Conservation (phyloP, 2,888 invertebrate species). For the Lasioglossum morio region DNA sequence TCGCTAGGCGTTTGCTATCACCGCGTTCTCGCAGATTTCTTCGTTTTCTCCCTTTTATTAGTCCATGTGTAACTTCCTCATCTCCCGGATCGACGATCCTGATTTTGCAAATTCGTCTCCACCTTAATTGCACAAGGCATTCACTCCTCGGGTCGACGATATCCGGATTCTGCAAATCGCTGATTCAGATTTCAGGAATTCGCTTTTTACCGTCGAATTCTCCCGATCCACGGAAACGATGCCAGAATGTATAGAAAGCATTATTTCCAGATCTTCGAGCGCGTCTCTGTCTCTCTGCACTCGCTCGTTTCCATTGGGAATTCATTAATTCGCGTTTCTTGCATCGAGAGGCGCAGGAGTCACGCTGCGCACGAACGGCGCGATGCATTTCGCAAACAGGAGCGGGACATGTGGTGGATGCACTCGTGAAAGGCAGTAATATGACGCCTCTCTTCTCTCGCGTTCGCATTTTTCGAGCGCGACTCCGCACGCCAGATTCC, state of each 20-base stretch:
- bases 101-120: neutral
- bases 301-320: neutral
- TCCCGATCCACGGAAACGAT: neutral
- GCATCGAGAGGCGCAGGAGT: conserved; percentile 2
- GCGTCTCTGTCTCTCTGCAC: neutral
- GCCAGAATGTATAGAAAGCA: neutral
- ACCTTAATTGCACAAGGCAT: too few relatives aligned
- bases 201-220: neutral
- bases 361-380: neutral
- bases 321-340: conserved; percentile 1
- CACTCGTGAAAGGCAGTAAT: conserved; percentile 21
- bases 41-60: too few relatives aligned
- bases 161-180: too few relatives aligned
- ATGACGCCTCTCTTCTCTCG: conserved; percentile 7
- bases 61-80: neutral
- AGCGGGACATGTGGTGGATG: conserved; percentile 27
- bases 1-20: neutral
- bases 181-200: neutral
- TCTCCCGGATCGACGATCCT: neutral
- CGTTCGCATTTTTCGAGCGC: neutral
- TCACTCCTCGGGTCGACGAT: too few relatives aligned
- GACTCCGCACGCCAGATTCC: neutral
- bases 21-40: neutral
- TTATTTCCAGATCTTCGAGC: neutral
- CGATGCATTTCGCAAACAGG: conserved; percentile 18